These are phyloP conservation scores for Leucoma salicis DNA, from an alignment of 2,888 invertebrate genomes.

Conservation along the genomic window DNA sequence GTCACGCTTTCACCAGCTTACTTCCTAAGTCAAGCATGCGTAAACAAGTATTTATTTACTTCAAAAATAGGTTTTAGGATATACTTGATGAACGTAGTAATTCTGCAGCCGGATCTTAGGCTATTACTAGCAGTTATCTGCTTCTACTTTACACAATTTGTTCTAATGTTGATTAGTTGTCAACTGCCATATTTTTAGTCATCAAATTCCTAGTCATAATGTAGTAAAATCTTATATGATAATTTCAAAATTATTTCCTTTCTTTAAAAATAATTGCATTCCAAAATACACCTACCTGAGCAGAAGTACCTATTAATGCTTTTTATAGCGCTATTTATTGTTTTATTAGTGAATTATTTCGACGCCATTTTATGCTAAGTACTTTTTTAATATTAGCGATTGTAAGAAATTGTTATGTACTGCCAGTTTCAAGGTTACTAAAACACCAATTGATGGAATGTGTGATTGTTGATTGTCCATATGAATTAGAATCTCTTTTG, in stretches of 20 bases:
- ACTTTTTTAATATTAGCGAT: conserved; percentile 44
- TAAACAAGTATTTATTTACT: too few relatives aligned
- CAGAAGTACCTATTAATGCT: conserved; percentile 50
- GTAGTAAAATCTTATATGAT: background rate
- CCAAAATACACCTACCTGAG: conserved; percentile 38
- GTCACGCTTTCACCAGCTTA: too few relatives aligned
- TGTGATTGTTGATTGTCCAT: conserved; percentile 53
- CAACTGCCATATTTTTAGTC: conserved; percentile 6
- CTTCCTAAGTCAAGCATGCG: too few relatives aligned
- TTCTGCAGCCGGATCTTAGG: too few relatives aligned
- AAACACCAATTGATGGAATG: conserved; percentile 64
- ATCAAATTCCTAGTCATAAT: conserved; percentile 12
- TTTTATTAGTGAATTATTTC: conserved; percentile 47
- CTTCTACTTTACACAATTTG: background rate
- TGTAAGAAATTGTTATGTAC: conserved; percentile 63
- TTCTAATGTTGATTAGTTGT: background rate
- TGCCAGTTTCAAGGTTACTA: conserved; percentile 75
- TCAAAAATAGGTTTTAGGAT: conserved; percentile 28
- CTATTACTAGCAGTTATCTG: background rate
- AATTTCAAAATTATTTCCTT: background rate
- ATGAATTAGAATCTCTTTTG: conserved; percentile 38
- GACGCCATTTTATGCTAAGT: conserved; percentile 53
- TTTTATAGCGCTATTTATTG: conserved; percentile 57
- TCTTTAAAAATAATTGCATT: conserved; percentile 37
- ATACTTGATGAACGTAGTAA: too few relatives aligned